Evolutionary conservation across 2,888 invertebrate species (phyloP).

Genomic region (Leucophenga montana): DNA sequence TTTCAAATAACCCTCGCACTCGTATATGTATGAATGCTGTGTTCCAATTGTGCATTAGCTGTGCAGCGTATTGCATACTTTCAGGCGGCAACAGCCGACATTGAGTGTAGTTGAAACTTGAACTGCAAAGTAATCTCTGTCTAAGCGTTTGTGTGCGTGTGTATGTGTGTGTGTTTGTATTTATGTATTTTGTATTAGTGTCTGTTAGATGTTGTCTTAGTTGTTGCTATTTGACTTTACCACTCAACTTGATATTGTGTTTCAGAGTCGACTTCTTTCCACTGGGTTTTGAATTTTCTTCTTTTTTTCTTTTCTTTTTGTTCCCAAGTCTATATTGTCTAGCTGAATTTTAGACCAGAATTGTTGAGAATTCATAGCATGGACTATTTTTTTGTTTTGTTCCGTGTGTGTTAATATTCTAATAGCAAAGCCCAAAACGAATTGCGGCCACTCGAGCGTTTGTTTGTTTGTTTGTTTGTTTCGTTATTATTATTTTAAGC

Average conservation of each 20-base stretch:
- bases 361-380: conserved; percentile 28
- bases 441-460: background rate
- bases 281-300: background rate
- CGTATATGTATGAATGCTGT: background rate
- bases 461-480: conserved; percentile 2
- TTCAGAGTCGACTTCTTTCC: background rate
- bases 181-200: conserved; percentile 1
- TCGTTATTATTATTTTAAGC: background rate
- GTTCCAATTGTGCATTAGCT: conserved; percentile 18
- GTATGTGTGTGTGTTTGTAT: background rate
- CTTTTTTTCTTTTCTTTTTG: too few relatives aligned
- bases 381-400: conserved; percentile 22
- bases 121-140: conserved; percentile 11
- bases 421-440: conserved; percentile 16
- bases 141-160: background rate
- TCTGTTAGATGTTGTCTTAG: conserved; percentile 11
- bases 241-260: conserved; percentile 26
- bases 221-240: conserved; percentile 3
- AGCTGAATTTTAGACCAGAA: background rate
- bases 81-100: background rate
- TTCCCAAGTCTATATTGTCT: too few relatives aligned
- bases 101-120: background rate
- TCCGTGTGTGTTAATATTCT: conserved; percentile 39
- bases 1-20: too few relatives aligned
- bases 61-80: conserved; percentile 3